These are phyloP conservation scores for Drosophila ercepeae DNA, from an alignment of 1,140 invertebrate species.

Conservation along the genomic window DNA sequence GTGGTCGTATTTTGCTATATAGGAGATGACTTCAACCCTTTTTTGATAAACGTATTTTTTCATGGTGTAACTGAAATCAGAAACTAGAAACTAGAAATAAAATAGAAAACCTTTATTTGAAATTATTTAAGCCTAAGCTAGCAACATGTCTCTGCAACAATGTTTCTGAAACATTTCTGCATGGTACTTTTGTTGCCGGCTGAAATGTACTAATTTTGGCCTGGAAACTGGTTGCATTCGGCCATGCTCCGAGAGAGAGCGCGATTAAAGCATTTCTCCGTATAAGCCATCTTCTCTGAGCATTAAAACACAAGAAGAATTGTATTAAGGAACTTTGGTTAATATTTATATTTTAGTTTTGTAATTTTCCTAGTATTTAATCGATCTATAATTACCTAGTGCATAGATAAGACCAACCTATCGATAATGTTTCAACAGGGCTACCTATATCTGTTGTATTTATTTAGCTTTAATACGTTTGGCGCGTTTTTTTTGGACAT, in stretches of 20 bases:
- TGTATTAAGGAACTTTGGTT: no score
- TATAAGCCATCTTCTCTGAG: no score
- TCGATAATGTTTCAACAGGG: no score
- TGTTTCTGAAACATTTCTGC: constrained; percentile 55
- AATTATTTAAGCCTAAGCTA: neutral
- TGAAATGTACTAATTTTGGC: constrained; percentile 46
- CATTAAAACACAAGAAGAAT: no score
- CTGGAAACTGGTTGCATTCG: constrained; percentile 44
- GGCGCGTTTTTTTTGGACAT: no score
- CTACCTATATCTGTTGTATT: no score
- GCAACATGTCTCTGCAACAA: constrained; percentile 37
- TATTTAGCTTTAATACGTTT: no score
- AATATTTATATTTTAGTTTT: no score
- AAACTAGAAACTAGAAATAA: neutral
- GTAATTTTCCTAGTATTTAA: no score
- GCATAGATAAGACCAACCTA: no score
- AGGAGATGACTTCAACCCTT: constrained; percentile 21
- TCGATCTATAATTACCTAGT: no score
- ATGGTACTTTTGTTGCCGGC: constrained; percentile 1
- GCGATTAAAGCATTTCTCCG: neutral
- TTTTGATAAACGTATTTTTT: neutral
- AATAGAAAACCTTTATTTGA: neutral
- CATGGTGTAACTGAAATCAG: neutral
- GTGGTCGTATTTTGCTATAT: constrained; percentile 21
- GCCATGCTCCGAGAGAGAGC: constrained; percentile 5